These are phyloP conservation scores for Loxodonta africana DNA, from an alignment of 2,113 vertebrate genomes.

Conservation along the genomic window DNA sequence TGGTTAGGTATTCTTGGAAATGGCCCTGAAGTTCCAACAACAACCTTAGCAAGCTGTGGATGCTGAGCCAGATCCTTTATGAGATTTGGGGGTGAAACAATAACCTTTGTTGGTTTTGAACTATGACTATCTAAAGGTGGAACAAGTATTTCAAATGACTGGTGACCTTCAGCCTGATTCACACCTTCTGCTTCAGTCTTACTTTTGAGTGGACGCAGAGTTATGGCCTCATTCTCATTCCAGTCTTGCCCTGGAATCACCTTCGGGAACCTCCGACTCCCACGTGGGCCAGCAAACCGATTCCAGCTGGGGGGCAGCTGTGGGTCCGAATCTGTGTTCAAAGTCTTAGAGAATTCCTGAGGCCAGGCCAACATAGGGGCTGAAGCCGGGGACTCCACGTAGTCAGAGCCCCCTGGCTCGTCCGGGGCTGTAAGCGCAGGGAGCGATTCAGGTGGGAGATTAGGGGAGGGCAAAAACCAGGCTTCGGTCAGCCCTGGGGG, in stretches of 20 bases:
- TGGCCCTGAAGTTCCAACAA: no score
- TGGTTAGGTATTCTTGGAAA: no score
- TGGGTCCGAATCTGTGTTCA: background rate
- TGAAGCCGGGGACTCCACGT: background rate
- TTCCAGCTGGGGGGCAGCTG: background rate
- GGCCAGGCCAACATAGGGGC: background rate
- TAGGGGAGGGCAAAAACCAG: background rate
- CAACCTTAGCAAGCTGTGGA: no score
- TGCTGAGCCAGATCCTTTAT: background rate
- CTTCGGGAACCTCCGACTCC: background rate
- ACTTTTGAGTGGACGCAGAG: background rate
- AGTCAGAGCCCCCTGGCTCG: background rate
- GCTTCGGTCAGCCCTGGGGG: accelerated
- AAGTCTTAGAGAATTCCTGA: background rate
- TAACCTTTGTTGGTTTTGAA: no score
- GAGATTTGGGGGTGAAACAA: no score
- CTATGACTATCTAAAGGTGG: no score
- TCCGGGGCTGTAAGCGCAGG: accelerated
- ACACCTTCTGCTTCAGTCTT: background rate
- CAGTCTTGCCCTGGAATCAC: background rate
- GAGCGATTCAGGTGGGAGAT: background rate
- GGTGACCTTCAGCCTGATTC: no score
- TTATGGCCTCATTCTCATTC: background rate
- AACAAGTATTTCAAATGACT: no score
- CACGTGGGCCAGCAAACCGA: background rate